A percentile compares a stretch with the other conserved stretches of the same genome.
phyloP scores from a whole-genome alignment of 2,113 vertebrate genomes.

The Poeciliopsis turrubarensis region DNA sequence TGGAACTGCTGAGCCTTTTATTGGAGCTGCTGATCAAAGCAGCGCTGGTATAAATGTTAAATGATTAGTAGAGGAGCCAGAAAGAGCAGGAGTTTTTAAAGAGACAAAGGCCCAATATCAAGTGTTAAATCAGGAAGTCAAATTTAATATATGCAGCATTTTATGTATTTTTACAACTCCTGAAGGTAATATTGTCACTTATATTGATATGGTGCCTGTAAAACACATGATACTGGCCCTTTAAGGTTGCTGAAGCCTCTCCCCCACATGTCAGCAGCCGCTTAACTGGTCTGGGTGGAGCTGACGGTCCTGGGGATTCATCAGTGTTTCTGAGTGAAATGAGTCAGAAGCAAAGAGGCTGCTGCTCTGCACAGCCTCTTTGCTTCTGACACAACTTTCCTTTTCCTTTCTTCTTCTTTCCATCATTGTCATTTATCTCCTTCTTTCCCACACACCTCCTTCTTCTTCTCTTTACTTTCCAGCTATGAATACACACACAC shows the following conservation, averaged over 20 bases:
- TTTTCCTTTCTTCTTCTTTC: not conserved
- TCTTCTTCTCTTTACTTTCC: conserved; percentile 11
- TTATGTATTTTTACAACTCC: no score
- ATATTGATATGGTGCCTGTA: no score
- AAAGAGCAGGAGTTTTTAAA: no score
- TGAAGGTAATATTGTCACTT: no score
- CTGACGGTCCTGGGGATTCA: conserved; percentile 22
- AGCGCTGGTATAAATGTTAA: no score
- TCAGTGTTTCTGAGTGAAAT: conserved; percentile 19
- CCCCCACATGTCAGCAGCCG: conserved; percentile 42
- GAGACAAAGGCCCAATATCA: no score
- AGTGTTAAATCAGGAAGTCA: no score
- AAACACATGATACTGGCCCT: no score
- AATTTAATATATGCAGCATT: no score
- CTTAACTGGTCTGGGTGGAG: conserved; percentile 38
- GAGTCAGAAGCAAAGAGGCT: conserved; percentile 15
- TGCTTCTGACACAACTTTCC: not conserved
- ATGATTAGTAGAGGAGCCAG: no score
- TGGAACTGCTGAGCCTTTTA: no score
- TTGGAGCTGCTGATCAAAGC: no score
- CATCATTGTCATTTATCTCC: not conserved
- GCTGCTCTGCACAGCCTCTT: conserved; percentile 15
- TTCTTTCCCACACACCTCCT: conserved; percentile 8
- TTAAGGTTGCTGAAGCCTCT: not conserved
- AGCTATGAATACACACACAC: not conserved